Base-by-base conservation (phyloP, 1,140 invertebrate genomes). In the Eurosta solidaginis region DNA sequence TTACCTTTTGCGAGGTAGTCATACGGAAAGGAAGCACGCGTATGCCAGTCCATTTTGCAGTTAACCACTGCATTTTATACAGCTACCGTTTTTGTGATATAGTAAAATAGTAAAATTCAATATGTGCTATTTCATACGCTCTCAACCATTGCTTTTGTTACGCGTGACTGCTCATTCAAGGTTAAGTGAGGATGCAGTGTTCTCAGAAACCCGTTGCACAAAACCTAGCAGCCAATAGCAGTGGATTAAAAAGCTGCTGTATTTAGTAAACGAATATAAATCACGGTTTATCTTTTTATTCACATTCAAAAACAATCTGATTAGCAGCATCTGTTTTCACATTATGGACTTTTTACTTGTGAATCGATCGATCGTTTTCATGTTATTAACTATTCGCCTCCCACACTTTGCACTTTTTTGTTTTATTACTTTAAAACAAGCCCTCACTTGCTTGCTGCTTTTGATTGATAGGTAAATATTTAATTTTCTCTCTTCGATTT, bases 1-100 rank as follows among this genome's bases (percentile, higher is more conserved):
- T 79, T 77, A 79, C 79, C 76, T 78, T 80, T 80, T 80, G 79
- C 63, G 79, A 76, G 44, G 79, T 80, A 36, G 77, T 50, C 77
- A 80, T 78, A 17, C 79, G 79, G 6, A 63, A 75, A 2, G 79
- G 79, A 47, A 80, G 75, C 12, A 80, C 63, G 14, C 77, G 79
- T 40, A 76, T 22, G 20, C 76, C 77, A 4, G 78, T 42, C 79
- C 79, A 80, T 80, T 17, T 36, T 52, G 79, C 77, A 47, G 78
- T 9, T 73, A 78, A 50, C 14, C 74, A 20, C 40, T 76, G 52
- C 79, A 80, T 79, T 74, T 52, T 68, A 36, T 68, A 20, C 20
- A 7, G 40, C 33, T n/a, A 36, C 40, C 17, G 22, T 44, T 2
- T 59, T 27, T 77, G 45, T 20, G 2, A 74, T 68, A n/a, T 12